These are phyloP conservation scores for Pelagia noctiluca DNA, from an alignment of 30 jellyfish, hydroid and myxozoan genomes.

Conservation along the genomic window DNA sequence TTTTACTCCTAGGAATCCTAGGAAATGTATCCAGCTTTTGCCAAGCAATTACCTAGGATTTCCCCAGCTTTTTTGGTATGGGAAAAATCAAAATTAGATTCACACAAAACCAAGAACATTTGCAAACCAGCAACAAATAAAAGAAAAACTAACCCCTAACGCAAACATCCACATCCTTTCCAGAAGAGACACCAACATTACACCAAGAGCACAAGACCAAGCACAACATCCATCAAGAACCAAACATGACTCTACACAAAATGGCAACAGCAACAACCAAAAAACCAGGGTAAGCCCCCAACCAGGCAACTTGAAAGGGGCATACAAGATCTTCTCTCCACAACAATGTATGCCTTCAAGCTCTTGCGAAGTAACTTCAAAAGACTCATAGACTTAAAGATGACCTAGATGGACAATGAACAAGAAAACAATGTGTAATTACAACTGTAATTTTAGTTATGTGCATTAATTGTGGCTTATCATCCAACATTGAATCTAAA, in stretches of 20 bases:
- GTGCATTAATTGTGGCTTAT: background rate
- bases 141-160: background rate
- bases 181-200: background rate
- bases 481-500: conserved; percentile 2
- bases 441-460: background rate
- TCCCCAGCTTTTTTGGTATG: too few relatives aligned
- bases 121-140: background rate
- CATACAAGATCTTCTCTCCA: conserved; percentile 27
- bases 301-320: background rate
- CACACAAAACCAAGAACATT: background rate
- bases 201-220: too few relatives aligned
- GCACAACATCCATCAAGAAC: background rate
- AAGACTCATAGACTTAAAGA: conserved; percentile 36
- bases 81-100: background rate
- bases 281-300: background rate
- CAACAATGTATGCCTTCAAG: conserved; percentile 39
- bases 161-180: background rate
- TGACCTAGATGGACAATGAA: conserved; percentile 62
- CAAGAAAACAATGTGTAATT: background rate
- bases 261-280: background rate
- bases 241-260: background rate
- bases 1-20: too few relatives aligned
- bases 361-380: conserved; percentile 42
- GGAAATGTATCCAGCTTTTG: too few relatives aligned
- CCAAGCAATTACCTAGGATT: too few relatives aligned